phyloP scores from a whole-genome alignment of 2,113 vertebrate species.

The Spheniscus mendiculus region DNA sequence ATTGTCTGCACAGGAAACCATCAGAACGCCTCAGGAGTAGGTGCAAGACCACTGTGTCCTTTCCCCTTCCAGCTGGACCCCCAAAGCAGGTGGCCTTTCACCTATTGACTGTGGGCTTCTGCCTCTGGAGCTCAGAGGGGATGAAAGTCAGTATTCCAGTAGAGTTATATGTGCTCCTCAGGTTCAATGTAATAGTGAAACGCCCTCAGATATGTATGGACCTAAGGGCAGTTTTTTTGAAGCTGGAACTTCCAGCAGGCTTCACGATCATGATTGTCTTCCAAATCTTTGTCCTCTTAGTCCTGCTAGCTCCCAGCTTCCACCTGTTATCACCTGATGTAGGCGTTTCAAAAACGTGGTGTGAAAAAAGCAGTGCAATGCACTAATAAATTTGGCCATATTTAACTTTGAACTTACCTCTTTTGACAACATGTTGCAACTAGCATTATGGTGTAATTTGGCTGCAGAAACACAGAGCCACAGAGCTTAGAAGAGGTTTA shows the following conservation, averaged over 20 bases:
- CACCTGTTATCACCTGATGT: neutral
- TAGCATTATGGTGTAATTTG: neutral
- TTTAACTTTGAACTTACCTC: neutral
- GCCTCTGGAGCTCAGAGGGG: neutral
- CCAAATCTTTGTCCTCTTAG: neutral
- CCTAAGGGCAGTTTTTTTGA: neutral
- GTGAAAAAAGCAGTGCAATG: neutral
- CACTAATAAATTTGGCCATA: neutral
- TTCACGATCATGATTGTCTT: neutral
- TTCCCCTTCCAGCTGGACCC: neutral
- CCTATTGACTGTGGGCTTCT: neutral
- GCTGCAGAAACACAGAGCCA: neutral
- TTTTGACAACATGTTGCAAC: neutral
- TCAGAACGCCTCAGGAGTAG: fast-evolving
- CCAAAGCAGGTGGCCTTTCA: neutral
- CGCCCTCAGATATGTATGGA: neutral
- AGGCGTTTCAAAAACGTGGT: neutral
- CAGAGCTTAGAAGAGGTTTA: neutral
- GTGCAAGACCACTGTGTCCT: neutral
- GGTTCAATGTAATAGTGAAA: neutral
- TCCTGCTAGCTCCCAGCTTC: neutral
- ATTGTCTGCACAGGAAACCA: neutral
- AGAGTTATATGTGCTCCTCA: neutral
- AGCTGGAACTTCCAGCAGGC: neutral
- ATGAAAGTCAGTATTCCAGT: neutral